These are phyloP conservation scores for Sphecodes monilicornis DNA, from an alignment of 2,888 invertebrate species.

Conservation along the genomic window DNA sequence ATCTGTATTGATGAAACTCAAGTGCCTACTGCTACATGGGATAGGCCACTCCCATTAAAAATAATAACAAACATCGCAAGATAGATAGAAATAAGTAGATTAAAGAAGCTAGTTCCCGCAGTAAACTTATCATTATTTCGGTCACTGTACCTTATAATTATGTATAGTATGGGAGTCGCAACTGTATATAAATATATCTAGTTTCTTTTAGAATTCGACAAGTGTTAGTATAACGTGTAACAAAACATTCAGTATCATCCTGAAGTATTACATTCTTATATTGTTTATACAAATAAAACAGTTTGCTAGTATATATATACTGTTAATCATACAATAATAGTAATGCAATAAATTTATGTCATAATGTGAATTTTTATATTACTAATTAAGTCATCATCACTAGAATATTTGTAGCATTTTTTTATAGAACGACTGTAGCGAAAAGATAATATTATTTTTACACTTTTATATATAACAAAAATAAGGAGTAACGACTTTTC, in stretches of 20 bases:
- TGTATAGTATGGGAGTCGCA: not conserved
- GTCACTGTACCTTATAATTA: not conserved
- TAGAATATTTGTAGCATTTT: conserved; percentile 13
- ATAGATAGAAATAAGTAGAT: not conserved
- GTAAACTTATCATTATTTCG: not conserved
- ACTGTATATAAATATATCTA: conserved; percentile 25
- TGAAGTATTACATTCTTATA: not conserved
- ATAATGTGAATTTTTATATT: not conserved
- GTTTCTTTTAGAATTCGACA: conserved; percentile 8
- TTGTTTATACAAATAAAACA: conserved; percentile 6
- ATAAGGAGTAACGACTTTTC: conserved; percentile 11
- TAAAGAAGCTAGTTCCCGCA: not conserved
- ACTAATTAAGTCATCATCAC: conserved; percentile 5
- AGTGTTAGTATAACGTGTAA: not conserved
- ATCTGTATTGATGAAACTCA: not conserved
- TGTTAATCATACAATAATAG: conserved; percentile 8
- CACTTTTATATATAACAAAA: conserved; percentile 12
- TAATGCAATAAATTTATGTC: conserved; percentile 3
- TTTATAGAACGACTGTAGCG: not conserved
- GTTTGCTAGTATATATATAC: not conserved
- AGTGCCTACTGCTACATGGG: not conserved
- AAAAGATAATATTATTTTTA: conserved; percentile 25
- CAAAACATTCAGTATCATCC: not conserved
- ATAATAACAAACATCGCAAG: not conserved
- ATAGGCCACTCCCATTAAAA: not conserved